Percentiles rank a stretch among this genome's conserved stretches.
phyloP scores from a whole-genome alignment of 1,140 invertebrate genomes.

The Drosophila aff. region DNA sequence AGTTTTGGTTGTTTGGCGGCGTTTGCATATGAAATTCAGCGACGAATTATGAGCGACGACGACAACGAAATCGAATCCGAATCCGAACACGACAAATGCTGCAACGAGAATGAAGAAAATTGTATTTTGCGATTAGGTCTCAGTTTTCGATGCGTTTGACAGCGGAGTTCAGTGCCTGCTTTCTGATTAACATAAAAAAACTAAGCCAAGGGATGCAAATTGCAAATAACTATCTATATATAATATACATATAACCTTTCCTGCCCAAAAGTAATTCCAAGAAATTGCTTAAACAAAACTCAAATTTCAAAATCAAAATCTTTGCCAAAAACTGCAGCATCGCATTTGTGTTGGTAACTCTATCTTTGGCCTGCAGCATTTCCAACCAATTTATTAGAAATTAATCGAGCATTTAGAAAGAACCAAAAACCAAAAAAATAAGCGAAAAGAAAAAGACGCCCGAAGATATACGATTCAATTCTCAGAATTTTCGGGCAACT shows the following conservation, averaged over 20 bases:
- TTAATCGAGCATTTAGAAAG: conserved; percentile 82
- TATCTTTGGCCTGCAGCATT: conserved; percentile 68
- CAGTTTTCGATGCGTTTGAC: conserved; percentile 61
- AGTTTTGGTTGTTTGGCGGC: conserved; percentile 1
- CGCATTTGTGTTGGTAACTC: conserved; percentile 54
- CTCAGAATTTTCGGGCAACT: conserved; percentile 57
- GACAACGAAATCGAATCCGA: conserved; percentile 54
- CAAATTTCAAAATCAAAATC: conserved; percentile 34
- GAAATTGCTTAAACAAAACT: conserved; percentile 32
- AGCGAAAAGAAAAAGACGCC: neutral
- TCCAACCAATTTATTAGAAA: conserved; percentile 82
- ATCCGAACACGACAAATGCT: conserved; percentile 83
- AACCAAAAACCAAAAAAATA: neutral
- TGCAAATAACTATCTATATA: conserved; percentile 6
- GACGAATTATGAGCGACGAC: conserved; percentile 14
- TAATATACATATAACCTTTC: neutral
- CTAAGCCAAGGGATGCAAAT: conserved; percentile 8
- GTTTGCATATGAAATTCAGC: conserved; percentile 42
- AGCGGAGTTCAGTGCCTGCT: conserved; percentile 64
- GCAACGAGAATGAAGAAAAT: conserved; percentile 79
- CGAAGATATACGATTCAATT: conserved; percentile 83
- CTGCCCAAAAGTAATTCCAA: conserved; percentile 21
- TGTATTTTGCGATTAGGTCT: conserved; percentile 46
- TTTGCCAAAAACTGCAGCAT: conserved; percentile 37
- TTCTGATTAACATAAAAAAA: neutral